Conservation (phyloP, 2,888 invertebrate genomes). For the Lycocerus yunnanus region DNA sequence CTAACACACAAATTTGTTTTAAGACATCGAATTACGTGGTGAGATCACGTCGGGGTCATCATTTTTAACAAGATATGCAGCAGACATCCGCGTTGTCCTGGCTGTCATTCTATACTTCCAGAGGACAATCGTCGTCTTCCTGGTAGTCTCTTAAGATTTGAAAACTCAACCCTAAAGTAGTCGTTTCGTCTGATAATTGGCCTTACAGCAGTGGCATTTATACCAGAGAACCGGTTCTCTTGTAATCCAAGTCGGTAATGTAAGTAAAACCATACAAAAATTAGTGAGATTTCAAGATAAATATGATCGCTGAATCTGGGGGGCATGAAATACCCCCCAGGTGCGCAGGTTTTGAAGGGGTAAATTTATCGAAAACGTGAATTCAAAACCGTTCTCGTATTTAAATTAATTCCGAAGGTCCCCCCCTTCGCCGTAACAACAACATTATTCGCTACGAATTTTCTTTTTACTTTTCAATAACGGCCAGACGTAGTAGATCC, state of each 20-base stretch:
- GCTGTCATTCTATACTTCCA: no score
- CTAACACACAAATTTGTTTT: background rate
- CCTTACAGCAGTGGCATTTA: background rate
- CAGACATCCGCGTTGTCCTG: no score
- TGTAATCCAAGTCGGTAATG: background rate
- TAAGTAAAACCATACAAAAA: background rate
- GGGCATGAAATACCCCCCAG: background rate
- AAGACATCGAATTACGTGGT: background rate
- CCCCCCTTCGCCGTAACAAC: no score
- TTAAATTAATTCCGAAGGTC: no score
- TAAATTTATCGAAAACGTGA: no score
- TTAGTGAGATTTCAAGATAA: background rate
- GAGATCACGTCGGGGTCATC: background rate
- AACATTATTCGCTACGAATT: no score
- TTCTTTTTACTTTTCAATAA: no score
- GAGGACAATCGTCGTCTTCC: background rate
- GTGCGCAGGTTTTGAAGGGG: no score
- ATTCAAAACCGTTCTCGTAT: no score
- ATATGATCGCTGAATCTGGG: background rate
- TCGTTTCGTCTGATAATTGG: background rate
- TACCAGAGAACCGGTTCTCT: background rate
- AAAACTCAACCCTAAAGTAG: background rate
- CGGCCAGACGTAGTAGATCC: no score
- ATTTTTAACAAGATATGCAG: background rate
- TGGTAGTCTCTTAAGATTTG: background rate